Conservation (phyloP, 2,888 invertebrate species). For the Epistrophella euchroma region DNA sequence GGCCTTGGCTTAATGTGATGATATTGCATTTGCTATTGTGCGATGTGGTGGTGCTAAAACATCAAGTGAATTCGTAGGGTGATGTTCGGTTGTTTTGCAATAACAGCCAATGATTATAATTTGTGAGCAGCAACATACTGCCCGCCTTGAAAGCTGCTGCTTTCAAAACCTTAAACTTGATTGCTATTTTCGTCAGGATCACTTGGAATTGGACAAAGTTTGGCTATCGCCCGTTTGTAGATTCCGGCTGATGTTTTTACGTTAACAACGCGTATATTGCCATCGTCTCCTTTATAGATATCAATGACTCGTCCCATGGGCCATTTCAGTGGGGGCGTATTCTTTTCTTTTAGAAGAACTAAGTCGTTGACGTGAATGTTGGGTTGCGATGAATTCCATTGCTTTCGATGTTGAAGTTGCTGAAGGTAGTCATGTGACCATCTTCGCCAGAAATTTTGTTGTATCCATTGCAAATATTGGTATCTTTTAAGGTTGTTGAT, state of each 20-base stretch:
- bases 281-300: constrained; percentile 17
- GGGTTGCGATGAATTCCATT: constrained; percentile 23
- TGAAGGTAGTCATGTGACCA: constrained; percentile 41
- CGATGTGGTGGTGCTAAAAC: too few species aligned
- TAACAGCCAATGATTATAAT: neutral
- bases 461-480: constrained; percentile 11
- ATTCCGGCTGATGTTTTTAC: constrained; percentile 4
- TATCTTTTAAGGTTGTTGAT: too few species aligned
- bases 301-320: constrained; percentile 10
- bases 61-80: too few species aligned
- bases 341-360: constrained; percentile 31
- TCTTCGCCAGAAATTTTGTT: constrained; percentile 7
- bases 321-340: constrained; percentile 22
- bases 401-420: constrained; percentile 34
- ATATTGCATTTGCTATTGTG: too few species aligned
- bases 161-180: neutral
- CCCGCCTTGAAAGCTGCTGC: constrained; percentile 37
- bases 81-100: too few species aligned
- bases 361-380: constrained; percentile 23
- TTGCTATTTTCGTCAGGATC: neutral
- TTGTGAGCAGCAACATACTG: constrained; percentile 34
- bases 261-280: constrained; percentile 1
- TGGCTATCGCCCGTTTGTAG: constrained; percentile 20
- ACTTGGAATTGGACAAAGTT: constrained; percentile 3
- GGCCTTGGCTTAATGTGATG: too few species aligned